Evolutionary conservation across 2,797 vertebrate genomes (phyloP).

Genomic region (Thamnophis elegans): DNA sequence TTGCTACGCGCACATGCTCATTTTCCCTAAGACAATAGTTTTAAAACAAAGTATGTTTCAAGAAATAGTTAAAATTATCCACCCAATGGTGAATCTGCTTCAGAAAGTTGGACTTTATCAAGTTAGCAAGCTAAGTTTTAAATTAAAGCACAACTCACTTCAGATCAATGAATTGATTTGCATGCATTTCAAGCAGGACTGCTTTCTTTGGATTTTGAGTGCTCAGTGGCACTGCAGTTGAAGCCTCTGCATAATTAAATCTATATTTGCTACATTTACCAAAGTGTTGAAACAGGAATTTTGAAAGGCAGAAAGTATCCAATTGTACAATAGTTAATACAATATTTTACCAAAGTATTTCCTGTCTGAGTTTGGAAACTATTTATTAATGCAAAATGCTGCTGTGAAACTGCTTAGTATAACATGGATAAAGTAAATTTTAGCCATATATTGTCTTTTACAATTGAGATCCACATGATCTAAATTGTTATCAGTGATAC

Average conservation of each 20-base stretch:
- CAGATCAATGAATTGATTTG: slow-evolving; percentile 64
- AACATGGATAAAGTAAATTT: background rate
- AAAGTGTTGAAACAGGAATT: slow-evolving; percentile 49
- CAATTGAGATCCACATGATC: background rate
- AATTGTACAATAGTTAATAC: background rate
- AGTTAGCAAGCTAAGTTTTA: slow-evolving; percentile 59
- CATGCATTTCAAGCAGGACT: slow-evolving; percentile 52
- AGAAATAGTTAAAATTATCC: slow-evolving; percentile 38
- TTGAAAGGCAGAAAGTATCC: slow-evolving; percentile 44
- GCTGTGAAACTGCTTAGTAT: background rate
- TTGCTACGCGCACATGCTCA: too few relatives aligned
- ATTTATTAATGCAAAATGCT: background rate
- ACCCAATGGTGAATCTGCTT: slow-evolving; percentile 26
- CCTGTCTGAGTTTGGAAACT: background rate
- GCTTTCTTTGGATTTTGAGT: slow-evolving; percentile 60
- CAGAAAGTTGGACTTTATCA: slow-evolving; percentile 55
- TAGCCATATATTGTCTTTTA: background rate
- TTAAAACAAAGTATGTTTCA: slow-evolving; percentile 23
- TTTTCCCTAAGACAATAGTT: background rate
- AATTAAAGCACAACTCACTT: slow-evolving; percentile 60
- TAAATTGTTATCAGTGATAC: background rate
- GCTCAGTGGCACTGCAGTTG: slow-evolving; percentile 55
- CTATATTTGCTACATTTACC: slow-evolving; percentile 48
- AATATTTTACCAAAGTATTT: background rate
- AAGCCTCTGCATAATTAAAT: slow-evolving; percentile 61